phyloP scores from a whole-genome alignment of 2,113 vertebrate genomes.

The Colistium nudipinnis region DNA sequence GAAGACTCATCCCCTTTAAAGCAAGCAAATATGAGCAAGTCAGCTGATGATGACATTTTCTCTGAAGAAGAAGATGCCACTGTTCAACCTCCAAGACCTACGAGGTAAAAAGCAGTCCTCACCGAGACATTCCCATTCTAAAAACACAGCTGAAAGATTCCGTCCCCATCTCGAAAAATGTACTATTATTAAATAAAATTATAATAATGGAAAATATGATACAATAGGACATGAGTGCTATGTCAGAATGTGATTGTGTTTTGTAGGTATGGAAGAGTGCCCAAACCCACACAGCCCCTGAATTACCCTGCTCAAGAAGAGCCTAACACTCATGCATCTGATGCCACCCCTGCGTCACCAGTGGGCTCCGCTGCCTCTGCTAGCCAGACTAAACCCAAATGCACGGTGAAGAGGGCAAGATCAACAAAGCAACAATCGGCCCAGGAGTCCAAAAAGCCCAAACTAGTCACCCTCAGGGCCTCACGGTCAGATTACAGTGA shows the following conservation, averaged over 20 bases:
- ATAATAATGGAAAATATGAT: neutral
- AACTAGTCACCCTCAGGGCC: slow-evolving; percentile 87
- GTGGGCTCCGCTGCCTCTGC: neutral
- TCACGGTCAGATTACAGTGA: slow-evolving; percentile 83
- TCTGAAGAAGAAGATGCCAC: slow-evolving; percentile 66
- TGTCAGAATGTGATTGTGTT: slow-evolving; percentile 17
- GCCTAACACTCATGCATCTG: slow-evolving; percentile 35
- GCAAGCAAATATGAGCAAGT: slow-evolving; percentile 16
- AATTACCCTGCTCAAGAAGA: slow-evolving; percentile 72
- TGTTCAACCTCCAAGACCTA: slow-evolving; percentile 56
- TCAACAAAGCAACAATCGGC: slow-evolving; percentile 63
- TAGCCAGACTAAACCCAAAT: slow-evolving; percentile 44
- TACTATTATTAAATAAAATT: neutral
- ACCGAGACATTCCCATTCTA: neutral
- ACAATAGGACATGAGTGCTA: neutral
- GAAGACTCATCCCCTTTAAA: slow-evolving; percentile 35
- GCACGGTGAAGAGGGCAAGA: slow-evolving; percentile 69
- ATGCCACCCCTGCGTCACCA: slow-evolving; percentile 29
- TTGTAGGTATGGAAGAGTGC: slow-evolving; percentile 75
- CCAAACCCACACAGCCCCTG: slow-evolving; percentile 74
- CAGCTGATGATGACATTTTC: slow-evolving; percentile 23
- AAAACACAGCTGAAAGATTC: neutral
- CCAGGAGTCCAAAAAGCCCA: slow-evolving; percentile 74
- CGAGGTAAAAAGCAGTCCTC: slow-evolving; percentile 57
- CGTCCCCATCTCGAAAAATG: neutral